phyloP scores from a whole-genome alignment of 2,113 vertebrate genomes.

The Chlamydotis undulata region DNA sequence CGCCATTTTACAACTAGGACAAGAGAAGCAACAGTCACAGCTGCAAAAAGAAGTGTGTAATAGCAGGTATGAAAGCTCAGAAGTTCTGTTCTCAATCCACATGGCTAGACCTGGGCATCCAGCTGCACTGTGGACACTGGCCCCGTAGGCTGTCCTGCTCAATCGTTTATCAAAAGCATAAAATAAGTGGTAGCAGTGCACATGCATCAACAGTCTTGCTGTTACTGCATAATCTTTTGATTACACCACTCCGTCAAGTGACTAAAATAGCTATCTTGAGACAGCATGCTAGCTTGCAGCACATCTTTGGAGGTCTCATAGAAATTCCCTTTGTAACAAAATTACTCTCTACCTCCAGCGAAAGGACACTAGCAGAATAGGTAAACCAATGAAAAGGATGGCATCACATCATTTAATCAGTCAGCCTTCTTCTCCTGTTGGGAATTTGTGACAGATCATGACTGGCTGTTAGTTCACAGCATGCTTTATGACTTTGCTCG shows the following conservation, averaged over 20 bases:
- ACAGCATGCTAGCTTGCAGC: constrained; percentile 19
- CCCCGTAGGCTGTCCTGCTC: not conserved
- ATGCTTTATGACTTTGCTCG: not conserved
- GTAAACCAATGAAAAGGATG: not conserved
- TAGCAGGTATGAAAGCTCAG: not conserved
- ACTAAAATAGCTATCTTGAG: constrained; percentile 53
- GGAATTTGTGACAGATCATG: not conserved
- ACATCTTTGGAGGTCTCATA: not conserved
- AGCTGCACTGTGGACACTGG: not conserved
- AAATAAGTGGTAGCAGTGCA: not conserved
- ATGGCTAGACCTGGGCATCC: not conserved
- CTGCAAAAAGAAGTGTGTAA: not conserved
- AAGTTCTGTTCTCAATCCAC: not conserved
- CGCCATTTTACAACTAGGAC: not conserved
- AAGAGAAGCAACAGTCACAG: not conserved
- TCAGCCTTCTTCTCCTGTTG: not conserved
- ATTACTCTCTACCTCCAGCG: not conserved
- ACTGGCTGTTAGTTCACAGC: not conserved
- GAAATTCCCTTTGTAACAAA: constrained; percentile 22
- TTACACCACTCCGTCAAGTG: constrained; percentile 12
- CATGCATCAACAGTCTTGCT: constrained; percentile 34
- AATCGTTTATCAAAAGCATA: not conserved
- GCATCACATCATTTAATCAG: not conserved
- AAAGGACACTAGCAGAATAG: not conserved
- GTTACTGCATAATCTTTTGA: constrained; percentile 48